Evolutionary conservation across 2,797 vertebrate species (phyloP).

Genomic region (Nyctibius grandis): DNA sequence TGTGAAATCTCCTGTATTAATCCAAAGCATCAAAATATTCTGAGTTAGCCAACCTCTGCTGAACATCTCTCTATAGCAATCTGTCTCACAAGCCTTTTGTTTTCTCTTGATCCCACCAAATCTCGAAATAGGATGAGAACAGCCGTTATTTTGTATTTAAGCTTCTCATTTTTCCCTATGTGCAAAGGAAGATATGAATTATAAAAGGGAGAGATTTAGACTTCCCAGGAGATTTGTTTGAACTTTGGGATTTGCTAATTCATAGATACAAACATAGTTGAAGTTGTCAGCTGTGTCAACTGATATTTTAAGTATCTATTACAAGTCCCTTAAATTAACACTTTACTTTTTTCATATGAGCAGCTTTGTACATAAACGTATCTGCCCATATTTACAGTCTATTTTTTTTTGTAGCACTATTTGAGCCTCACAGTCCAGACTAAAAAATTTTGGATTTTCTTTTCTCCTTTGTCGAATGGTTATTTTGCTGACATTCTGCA

Average conservation of each 20-base stretch:
- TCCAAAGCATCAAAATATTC: background rate
- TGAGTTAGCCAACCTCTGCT: background rate
- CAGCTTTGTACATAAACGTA: background rate
- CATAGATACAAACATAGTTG: background rate
- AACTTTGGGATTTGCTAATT: background rate
- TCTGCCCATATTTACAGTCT: background rate
- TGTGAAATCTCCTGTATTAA: background rate
- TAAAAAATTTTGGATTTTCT: background rate
- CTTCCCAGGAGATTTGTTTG: background rate
- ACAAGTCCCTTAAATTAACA: background rate
- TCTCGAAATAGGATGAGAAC: background rate
- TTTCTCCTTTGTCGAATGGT: background rate
- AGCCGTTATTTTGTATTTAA: constrained; percentile 8
- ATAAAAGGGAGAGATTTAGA: background rate
- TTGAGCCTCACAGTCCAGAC: background rate
- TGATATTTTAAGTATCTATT: background rate
- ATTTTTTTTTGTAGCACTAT: too few relatives aligned
- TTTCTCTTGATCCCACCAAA: background rate
- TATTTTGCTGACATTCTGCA: background rate
- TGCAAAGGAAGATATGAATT: background rate
- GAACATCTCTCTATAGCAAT: background rate
- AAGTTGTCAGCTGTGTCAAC: background rate
- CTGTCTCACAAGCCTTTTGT: background rate
- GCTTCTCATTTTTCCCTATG: background rate
- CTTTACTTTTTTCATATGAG: background rate